Evolutionary conservation across 1,140 invertebrate species (phyloP).

Genomic region (Anthonomus grandis): DNA sequence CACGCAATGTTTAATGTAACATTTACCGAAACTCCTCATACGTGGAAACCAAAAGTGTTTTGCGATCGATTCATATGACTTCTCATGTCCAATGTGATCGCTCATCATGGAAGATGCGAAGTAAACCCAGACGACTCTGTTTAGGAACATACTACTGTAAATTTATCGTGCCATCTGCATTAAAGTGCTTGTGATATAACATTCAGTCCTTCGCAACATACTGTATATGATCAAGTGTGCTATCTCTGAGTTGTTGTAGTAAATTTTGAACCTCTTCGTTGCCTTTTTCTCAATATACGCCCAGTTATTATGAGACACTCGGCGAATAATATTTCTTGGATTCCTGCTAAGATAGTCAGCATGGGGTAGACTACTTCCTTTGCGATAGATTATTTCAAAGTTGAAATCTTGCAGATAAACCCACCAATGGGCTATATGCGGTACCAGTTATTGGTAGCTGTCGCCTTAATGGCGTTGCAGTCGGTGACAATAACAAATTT

Average conservation of each 20-base stretch:
- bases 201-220: neutral
- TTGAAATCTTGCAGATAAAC: slow-evolving; percentile 41
- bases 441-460: slow-evolving; percentile 38
- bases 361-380: slow-evolving; percentile 36
- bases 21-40: slow-evolving; percentile 20
- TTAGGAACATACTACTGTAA: slow-evolving; percentile 1
- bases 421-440: slow-evolving; percentile 44
- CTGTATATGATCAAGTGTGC: neutral
- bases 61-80: neutral
- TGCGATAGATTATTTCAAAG: slow-evolving; percentile 40
- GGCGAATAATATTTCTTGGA: slow-evolving; percentile 4
- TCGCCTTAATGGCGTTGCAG: slow-evolving; percentile 39
- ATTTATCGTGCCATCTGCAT: neutral
- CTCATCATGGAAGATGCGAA: slow-evolving; percentile 7
- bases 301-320: slow-evolving; percentile 4
- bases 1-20: slow-evolving; percentile 38
- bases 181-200: neutral
- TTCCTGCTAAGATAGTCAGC: slow-evolving; percentile 46
- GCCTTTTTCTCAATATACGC: slow-evolving; percentile 2
- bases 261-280: slow-evolving; percentile 11
- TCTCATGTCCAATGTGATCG: slow-evolving; percentile 7
- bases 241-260: neutral
- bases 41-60: slow-evolving; percentile 1
- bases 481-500: slow-evolving; percentile 46
- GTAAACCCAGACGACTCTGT: slow-evolving; percentile 1